Percentiles rank a stretch among this genome's conserved stretches.
These are phyloP conservation scores for Molorchus minor DNA, from an alignment of 2,888 invertebrate species.

Conservation along the genomic window DNA sequence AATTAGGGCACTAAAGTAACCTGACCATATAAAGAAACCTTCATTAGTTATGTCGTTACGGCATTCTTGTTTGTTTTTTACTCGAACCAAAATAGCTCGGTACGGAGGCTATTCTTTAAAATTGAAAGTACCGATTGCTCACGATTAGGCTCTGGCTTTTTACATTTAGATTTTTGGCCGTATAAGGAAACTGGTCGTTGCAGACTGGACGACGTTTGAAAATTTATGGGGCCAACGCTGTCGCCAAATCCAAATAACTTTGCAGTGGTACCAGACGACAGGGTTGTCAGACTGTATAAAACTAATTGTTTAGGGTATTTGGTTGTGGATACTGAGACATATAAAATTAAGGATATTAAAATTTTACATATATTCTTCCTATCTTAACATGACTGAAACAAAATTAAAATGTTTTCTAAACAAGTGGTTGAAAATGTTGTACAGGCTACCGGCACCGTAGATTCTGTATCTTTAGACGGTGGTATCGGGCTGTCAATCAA, in stretches of 20 bases:
- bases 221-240: conserved; percentile 21
- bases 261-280: no score
- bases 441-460: no score
- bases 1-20: conserved; percentile 11
- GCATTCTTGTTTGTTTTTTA: conserved; percentile 8
- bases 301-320: no score
- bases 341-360: no score
- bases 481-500: no score
- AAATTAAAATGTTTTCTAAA: no score
- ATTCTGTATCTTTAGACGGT: no score
- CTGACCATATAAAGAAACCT: conserved; percentile 16
- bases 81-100: conserved; percentile 2
- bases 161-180: conserved; percentile 16
- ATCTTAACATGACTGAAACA: no score
- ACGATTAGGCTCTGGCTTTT: conserved; percentile 19
- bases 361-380: no score
- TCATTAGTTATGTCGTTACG: conserved; percentile 13
- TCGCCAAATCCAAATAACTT: background rate
- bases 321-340: no score
- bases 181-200: conserved; percentile 30
- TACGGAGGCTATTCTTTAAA: conserved; percentile 20
- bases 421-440: no score
- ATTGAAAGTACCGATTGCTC: conserved; percentile 22
- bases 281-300: no score
- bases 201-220: conserved; percentile 24